Conservation (phyloP, 2,113 vertebrate genomes). For the Pseudorhombus dupliciocellatus region DNA sequence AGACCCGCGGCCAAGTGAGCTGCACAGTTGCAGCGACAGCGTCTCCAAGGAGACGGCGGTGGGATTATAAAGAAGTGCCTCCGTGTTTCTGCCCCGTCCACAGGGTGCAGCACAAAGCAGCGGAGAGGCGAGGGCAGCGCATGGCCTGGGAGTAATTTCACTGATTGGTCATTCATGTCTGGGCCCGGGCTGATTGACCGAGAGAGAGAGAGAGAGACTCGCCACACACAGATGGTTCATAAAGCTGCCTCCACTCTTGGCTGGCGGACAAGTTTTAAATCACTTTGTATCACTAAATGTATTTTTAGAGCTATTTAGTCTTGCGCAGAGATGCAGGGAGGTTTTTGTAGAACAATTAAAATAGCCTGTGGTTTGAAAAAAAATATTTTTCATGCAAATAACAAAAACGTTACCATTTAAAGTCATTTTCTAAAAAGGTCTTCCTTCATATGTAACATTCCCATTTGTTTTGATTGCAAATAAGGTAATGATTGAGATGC, state of each 20-base stretch:
- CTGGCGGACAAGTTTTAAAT: slow-evolving; percentile 49
- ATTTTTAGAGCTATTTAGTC: slow-evolving; percentile 47
- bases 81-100: slow-evolving; percentile 28
- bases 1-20: slow-evolving; percentile 51
- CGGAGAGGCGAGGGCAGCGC: slow-evolving; percentile 33
- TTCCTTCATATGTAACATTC: slow-evolving; percentile 1
- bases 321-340: slow-evolving; percentile 24
- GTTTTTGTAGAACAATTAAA: slow-evolving; percentile 15
- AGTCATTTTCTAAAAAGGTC: slow-evolving; percentile 33
- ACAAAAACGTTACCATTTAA: slow-evolving; percentile 46
- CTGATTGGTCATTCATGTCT: slow-evolving; percentile 45
- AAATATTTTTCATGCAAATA: slow-evolving; percentile 50
- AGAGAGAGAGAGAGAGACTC: slow-evolving; percentile 4
- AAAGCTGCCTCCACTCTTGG: slow-evolving; percentile 37
- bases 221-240: slow-evolving; percentile 27
- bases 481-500: not conserved
- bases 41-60: slow-evolving; percentile 70
- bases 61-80: slow-evolving; percentile 40
- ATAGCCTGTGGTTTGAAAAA: slow-evolving; percentile 10
- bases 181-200: slow-evolving; percentile 10
- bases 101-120: slow-evolving; percentile 60
- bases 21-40: slow-evolving; percentile 51
- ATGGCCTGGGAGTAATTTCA: slow-evolving; percentile 52
- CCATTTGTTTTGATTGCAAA: slow-evolving; percentile 9
- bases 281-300: slow-evolving; percentile 31